Conservation (phyloP, 1,140 invertebrate genomes). For the Phocides pigmalion region DNA sequence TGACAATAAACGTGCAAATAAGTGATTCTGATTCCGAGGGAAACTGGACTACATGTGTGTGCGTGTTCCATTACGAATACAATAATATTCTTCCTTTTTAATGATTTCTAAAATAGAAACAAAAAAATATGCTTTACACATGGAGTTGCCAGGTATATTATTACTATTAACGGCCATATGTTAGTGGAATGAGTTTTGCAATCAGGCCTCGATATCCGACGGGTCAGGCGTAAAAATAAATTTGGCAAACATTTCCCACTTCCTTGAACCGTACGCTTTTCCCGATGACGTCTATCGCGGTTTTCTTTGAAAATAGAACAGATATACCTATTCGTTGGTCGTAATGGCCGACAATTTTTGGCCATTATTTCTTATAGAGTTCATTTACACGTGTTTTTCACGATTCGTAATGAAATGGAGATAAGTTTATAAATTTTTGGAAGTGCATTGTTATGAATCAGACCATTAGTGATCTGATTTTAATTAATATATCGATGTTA, state of each 20-base stretch:
- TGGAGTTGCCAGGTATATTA: slow-evolving; percentile 16
- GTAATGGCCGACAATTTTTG: slow-evolving; percentile 21
- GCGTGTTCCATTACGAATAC: too few species aligned
- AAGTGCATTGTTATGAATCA: too few species aligned
- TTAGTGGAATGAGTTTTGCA: slow-evolving; percentile 33
- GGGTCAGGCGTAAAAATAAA: slow-evolving; percentile 44
- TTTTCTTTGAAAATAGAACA: slow-evolving; percentile 39
- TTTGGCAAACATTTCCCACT: slow-evolving; percentile 45
- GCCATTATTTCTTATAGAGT: slow-evolving; percentile 16
- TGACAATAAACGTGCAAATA: too few species aligned
- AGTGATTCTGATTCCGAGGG: too few species aligned
- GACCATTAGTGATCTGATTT: too few species aligned
- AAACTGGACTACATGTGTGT: too few species aligned
- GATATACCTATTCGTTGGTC: slow-evolving; percentile 6
- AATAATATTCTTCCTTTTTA: too few species aligned
- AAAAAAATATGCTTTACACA: too few species aligned
- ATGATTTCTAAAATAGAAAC: too few species aligned
- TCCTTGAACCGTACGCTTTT: slow-evolving; percentile 44
- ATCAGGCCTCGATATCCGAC: slow-evolving; percentile 36
- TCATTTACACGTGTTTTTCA: slow-evolving; percentile 21
- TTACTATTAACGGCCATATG: slow-evolving; percentile 14
- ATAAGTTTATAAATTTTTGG: not conserved
- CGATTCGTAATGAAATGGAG: not conserved
- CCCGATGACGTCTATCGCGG: slow-evolving; percentile 34
- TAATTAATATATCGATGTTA: not conserved